phyloP scores from a whole-genome alignment of 2,797 vertebrate species.

The Parauchenoglanis punctatus region DNA sequence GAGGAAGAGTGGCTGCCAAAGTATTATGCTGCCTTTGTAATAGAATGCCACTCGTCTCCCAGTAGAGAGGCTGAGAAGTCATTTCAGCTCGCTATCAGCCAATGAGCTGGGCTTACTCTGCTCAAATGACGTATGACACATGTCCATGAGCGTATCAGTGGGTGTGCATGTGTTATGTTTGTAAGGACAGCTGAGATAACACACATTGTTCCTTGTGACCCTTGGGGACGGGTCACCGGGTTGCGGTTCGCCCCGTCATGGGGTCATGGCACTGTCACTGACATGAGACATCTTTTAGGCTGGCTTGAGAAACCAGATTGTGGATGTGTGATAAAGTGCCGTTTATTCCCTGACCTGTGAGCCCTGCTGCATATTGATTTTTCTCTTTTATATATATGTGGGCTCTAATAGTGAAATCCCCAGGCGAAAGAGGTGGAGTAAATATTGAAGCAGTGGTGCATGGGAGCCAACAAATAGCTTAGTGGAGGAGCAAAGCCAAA shows the following conservation, averaged over 20 bases:
- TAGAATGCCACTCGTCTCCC: slow-evolving; percentile 66
- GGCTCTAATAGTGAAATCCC: slow-evolving; percentile 57
- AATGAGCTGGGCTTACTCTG: slow-evolving; percentile 54
- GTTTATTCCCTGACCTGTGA: slow-evolving; percentile 38
- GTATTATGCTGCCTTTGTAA: slow-evolving; percentile 71
- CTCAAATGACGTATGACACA: slow-evolving; percentile 64
- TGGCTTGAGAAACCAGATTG: slow-evolving; percentile 57
- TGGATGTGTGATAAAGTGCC: slow-evolving; percentile 58
- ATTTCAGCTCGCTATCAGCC: slow-evolving; percentile 48
- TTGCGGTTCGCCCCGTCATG: slow-evolving; percentile 62
- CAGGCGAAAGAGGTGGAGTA: slow-evolving; percentile 52
- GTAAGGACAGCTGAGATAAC: slow-evolving; percentile 64
- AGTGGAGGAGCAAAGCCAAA: slow-evolving; percentile 51
- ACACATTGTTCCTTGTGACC: slow-evolving; percentile 65
- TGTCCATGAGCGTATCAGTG: slow-evolving; percentile 42
- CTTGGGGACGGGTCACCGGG: slow-evolving; percentile 56
- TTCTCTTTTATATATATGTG: slow-evolving; percentile 53
- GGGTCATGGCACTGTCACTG: slow-evolving; percentile 69
- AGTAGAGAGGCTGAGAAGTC: slow-evolving; percentile 58
- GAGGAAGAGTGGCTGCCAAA: slow-evolving; percentile 65
- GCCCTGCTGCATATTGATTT: slow-evolving; percentile 70
- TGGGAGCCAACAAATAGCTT: slow-evolving; percentile 56
- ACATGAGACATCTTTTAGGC: slow-evolving; percentile 65
- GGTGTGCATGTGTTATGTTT: slow-evolving; percentile 56
- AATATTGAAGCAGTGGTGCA: slow-evolving; percentile 56